A percentile compares a stretch with the other conserved stretches of the same genome.
Conservation (phyloP, 2,888 invertebrate genomes). For the Caenorhabditis sp. region DNA sequence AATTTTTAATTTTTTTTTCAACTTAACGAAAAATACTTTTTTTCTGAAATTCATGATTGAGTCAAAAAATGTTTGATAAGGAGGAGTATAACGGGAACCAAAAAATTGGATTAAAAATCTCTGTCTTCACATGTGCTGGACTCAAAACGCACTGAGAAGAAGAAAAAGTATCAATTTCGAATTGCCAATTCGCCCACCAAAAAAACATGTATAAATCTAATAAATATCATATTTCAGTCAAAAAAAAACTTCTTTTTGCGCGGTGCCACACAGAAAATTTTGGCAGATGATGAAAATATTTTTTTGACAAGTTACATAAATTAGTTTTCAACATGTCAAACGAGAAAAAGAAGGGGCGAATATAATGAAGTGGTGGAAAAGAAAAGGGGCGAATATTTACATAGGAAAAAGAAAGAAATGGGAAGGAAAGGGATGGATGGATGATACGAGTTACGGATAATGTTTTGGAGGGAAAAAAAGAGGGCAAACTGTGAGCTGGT, state of each 20-base stretch:
- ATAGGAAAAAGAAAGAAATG: slow-evolving; percentile 3
- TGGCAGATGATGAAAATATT: background rate
- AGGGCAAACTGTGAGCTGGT: background rate
- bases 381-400: background rate
- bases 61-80: too few relatives aligned
- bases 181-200: too few relatives aligned
- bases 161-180: too few relatives aligned
- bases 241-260: slow-evolving; percentile 1
- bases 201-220: background rate
- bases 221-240: background rate
- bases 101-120: too few relatives aligned
- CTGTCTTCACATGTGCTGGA: too few relatives aligned
- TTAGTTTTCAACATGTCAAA: background rate
- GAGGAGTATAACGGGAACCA: too few relatives aligned
- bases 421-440: background rate
- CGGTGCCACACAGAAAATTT: too few relatives aligned
- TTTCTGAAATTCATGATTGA: too few relatives aligned
- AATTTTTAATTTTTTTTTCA: too few relatives aligned
- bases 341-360: background rate
- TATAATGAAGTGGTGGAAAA: slow-evolving; percentile 3
- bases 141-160: too few relatives aligned
- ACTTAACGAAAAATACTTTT: too few relatives aligned
- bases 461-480: background rate
- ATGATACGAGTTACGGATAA: background rate
- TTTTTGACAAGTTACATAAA: background rate